These are phyloP conservation scores for Phoxinus dragarum DNA, from an alignment of 2,797 vertebrate genomes.

Conservation along the genomic window DNA sequence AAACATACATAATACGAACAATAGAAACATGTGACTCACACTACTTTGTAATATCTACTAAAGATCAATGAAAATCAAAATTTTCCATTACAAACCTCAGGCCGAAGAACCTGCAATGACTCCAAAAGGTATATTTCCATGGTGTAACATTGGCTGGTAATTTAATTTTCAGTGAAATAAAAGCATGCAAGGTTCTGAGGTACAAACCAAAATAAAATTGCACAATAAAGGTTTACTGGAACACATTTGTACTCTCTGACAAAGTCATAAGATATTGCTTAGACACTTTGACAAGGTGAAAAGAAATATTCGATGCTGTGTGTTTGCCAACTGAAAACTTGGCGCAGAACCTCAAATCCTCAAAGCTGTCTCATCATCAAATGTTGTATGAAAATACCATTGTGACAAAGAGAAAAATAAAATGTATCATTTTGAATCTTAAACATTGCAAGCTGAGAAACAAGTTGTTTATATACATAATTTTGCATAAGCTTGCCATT, in stretches of 20 bases:
- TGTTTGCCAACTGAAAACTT: not conserved
- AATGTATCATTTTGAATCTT: not conserved
- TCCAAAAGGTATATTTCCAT: not conserved
- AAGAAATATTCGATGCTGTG: not conserved
- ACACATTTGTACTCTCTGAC: not conserved
- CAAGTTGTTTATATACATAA: not conserved
- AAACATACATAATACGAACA: too few relatives aligned
- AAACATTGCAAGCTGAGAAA: conserved; percentile 4
- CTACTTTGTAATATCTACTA: too few relatives aligned
- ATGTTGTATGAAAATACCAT: not conserved
- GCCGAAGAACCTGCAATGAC: not conserved
- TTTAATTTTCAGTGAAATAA: not conserved
- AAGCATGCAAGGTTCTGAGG: not conserved
- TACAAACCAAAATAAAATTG: not conserved
- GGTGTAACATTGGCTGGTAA: not conserved
- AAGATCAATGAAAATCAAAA: too few relatives aligned
- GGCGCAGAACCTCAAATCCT: not conserved
- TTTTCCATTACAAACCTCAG: not conserved
- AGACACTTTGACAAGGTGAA: not conserved
- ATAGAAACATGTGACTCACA: too few relatives aligned
- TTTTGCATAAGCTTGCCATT: conserved; percentile 1
- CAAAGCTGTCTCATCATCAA: not conserved
- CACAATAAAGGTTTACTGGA: not conserved
- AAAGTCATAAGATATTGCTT: not conserved
- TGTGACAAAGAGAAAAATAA: not conserved